These are phyloP conservation scores for Enteromius radiatus DNA, from an alignment of 2,797 vertebrate species.

Conservation along the genomic window DNA sequence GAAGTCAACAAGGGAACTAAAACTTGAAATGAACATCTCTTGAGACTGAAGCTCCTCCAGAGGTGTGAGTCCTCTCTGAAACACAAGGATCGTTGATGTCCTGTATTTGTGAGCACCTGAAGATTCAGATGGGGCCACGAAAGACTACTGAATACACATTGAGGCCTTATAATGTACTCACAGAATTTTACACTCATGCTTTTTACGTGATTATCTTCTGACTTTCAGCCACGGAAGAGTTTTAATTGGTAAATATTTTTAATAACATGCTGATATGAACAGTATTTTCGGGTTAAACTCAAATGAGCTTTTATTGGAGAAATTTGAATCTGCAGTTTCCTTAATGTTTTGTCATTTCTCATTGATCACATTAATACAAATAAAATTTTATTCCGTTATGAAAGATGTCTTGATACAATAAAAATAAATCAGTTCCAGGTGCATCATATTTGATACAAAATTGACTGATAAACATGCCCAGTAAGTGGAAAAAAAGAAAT, in stretches of 20 bases:
- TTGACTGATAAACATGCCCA: background rate
- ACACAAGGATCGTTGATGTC: background rate
- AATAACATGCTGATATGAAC: background rate
- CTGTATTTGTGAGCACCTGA: background rate
- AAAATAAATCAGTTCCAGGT: background rate
- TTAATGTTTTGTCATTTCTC: background rate
- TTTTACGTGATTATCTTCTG: slow-evolving; percentile 8
- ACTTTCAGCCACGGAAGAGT: background rate
- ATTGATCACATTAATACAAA: background rate
- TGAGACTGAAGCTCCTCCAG: background rate
- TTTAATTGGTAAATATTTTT: background rate
- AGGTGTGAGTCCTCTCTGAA: slow-evolving; percentile 8
- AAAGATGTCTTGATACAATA: background rate
- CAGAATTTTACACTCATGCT: background rate
- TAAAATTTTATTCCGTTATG: background rate
- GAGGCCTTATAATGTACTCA: background rate
- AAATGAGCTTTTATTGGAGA: background rate
- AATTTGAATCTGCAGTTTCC: background rate
- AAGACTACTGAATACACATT: slow-evolving; percentile 7
- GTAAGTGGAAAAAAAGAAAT: background rate
- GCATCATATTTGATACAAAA: background rate
- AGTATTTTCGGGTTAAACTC: background rate
- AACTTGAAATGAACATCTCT: background rate
- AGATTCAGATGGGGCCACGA: background rate
- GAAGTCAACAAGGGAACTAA: background rate